phyloP scores from a whole-genome alignment of 2,113 vertebrate genomes.

The Xiphias gladius region DNA sequence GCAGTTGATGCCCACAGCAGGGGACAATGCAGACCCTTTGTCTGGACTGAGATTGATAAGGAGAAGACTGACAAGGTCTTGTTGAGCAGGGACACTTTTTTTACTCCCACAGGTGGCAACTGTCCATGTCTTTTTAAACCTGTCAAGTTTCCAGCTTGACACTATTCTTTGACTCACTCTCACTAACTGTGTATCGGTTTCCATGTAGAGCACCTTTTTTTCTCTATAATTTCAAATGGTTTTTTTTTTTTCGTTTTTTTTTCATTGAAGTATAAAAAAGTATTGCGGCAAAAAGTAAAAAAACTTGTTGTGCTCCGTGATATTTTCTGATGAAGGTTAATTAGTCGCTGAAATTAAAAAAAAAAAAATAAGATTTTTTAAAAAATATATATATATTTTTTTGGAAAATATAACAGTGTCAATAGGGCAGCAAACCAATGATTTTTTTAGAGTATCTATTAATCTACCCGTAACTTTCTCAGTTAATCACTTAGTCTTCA shows the following conservation, averaged over 20 bases:
- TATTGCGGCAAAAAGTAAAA: neutral
- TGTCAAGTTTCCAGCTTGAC: constrained; percentile 32
- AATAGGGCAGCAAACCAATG: too few relatives aligned
- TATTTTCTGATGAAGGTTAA: neutral
- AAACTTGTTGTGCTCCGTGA: neutral
- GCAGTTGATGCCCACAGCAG: constrained; percentile 52
- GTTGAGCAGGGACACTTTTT: constrained; percentile 33
- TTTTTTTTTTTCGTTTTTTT: neutral
- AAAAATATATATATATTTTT: too few relatives aligned
- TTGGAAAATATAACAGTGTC: too few relatives aligned
- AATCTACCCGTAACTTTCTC: neutral
- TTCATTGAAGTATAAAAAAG: too few relatives aligned
- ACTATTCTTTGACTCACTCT: neutral
- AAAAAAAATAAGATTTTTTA: too few relatives aligned
- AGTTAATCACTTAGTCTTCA: neutral
- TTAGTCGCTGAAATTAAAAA: too few relatives aligned
- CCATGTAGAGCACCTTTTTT: neutral
- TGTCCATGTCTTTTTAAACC: constrained; percentile 51
- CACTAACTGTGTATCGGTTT: neutral
- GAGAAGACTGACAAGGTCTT: constrained; percentile 66
- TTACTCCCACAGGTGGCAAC: constrained; percentile 54
- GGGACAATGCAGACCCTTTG: constrained; percentile 55
- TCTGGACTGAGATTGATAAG: constrained; percentile 58
- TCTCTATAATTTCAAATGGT: neutral
- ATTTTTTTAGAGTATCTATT: too few relatives aligned